These are phyloP conservation scores for Caenorhabditis parvicauda DNA, from an alignment of 2,888 invertebrate genomes.

Conservation along the genomic window DNA sequence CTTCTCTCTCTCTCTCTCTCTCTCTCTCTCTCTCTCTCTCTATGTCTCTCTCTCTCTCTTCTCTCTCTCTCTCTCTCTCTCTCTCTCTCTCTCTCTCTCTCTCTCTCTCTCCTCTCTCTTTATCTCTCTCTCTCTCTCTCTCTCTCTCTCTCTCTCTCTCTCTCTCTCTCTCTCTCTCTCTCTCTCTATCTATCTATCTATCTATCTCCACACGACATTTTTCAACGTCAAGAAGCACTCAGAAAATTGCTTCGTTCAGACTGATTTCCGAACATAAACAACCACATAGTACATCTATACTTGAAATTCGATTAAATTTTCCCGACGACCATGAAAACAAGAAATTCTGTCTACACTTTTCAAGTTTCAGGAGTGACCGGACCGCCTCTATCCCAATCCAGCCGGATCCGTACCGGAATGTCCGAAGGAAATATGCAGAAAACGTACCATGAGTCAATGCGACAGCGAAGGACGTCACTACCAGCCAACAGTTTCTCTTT, in stretches of 20 bases:
- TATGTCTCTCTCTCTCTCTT: conserved; percentile 4
- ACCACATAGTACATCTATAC: no score
- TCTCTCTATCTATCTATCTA: conserved; percentile 1
- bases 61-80: neutral
- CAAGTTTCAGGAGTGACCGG: conserved; percentile 27
- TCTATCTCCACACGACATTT: neutral
- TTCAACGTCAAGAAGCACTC: neutral
- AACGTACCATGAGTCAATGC: conserved; percentile 41
- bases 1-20: conserved; percentile 14
- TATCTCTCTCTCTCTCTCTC: conserved; percentile 1
- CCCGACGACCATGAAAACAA: no score
- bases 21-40: conserved; percentile 9
- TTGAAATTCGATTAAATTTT: no score
- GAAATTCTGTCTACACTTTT: no score
- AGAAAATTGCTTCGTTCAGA: neutral
- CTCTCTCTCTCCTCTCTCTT: no score
- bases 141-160: neutral
- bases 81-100: neutral
- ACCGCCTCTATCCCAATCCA: conserved; percentile 10
- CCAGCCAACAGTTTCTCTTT: conserved; percentile 38
- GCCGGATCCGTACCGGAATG: conserved; percentile 26
- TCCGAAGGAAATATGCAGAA: conserved; percentile 40
- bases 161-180: neutral
- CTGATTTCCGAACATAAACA: neutral
- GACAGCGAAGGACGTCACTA: conserved; percentile 38